phyloP scores from a whole-genome alignment of 2,113 vertebrate species.

The Laticauda laticaudata region DNA sequence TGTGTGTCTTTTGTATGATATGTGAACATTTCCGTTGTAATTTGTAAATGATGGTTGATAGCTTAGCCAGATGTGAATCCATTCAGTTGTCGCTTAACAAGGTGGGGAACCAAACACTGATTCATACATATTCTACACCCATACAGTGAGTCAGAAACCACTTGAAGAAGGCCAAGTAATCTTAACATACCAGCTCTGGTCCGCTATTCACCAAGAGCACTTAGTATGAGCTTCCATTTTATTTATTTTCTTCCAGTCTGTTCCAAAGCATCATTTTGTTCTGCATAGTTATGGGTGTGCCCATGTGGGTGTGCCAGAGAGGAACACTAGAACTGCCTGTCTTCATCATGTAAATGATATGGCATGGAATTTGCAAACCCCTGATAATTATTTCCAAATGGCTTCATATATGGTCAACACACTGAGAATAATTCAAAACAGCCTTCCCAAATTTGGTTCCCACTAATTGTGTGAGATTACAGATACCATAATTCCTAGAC shows the following conservation, averaged over 20 bases:
- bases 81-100: neutral
- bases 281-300: neutral
- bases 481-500: neutral
- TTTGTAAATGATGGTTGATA: neutral
- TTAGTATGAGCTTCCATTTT: neutral
- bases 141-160: neutral
- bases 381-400: neutral
- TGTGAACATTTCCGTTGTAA: neutral
- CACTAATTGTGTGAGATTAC: neutral
- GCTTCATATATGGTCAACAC: neutral
- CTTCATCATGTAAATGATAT: neutral
- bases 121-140: neutral
- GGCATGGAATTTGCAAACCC: neutral
- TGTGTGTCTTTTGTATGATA: neutral
- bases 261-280: neutral
- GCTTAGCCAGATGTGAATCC: neutral
- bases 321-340: neutral
- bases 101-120: neutral
- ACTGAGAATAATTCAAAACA: neutral
- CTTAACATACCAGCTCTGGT: neutral
- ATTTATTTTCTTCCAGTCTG: neutral
- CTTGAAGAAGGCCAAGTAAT: neutral
- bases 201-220: neutral
- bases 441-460: neutral
- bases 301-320: neutral